Conservation (phyloP, 1,140 invertebrate species). For the Drosophila burlai region DNA sequence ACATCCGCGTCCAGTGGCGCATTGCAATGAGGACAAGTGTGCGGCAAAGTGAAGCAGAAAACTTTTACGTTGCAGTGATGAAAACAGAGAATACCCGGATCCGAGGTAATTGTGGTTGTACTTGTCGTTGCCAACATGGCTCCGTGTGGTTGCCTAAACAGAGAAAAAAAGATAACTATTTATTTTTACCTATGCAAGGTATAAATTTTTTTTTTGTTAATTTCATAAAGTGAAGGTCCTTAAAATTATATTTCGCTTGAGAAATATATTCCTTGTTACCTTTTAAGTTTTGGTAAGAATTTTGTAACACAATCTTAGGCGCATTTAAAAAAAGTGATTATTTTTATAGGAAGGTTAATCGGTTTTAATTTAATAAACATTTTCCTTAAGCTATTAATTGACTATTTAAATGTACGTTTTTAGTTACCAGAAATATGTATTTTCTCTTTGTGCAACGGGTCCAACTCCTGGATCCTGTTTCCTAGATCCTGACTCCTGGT, state of each 20-base stretch:
- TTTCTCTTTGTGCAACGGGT: neutral
- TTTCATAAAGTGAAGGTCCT: too few relatives aligned
- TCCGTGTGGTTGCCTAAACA: conserved; percentile 17
- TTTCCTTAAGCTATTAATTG: neutral
- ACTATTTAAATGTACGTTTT: neutral
- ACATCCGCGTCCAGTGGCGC: conserved; percentile 86
- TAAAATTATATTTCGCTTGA: too few relatives aligned
- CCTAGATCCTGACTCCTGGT: conserved; percentile 4
- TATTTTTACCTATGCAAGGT: too few relatives aligned
- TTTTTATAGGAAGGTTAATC: neutral
- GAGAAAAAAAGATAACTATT: neutral
- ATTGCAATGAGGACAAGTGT: conserved; percentile 90
- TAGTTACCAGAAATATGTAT: neutral
- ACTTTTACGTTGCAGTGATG: conserved; percentile 92
- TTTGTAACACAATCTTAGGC: neutral
- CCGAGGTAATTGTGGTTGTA: conserved; percentile 85
- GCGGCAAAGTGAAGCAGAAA: conserved; percentile 91
- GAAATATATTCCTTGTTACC: rapidly evolving
- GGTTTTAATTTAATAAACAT: too few relatives aligned
- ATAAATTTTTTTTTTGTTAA: neutral
- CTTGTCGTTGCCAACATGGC: conserved; percentile 55
- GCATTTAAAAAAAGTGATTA: neutral
- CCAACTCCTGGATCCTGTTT: conserved; percentile 8
- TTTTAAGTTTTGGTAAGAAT: neutral
- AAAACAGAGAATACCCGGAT: conserved; percentile 93